A percentile compares a stretch with the other conserved stretches of the same genome.
Evolutionary conservation across 2,888 invertebrate genomes (phyloP).

Genomic region (Agrotis exclamationis): DNA sequence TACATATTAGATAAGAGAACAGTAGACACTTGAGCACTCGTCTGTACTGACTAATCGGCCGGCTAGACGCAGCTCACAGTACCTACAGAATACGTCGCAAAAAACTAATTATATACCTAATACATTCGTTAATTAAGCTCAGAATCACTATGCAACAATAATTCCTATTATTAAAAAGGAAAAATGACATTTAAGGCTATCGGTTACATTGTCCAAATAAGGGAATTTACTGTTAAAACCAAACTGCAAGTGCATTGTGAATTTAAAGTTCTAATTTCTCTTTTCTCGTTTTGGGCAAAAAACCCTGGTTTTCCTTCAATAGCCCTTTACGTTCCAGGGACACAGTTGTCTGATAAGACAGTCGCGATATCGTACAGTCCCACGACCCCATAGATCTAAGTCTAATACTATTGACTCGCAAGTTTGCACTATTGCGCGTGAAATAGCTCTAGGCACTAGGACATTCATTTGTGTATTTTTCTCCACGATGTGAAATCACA

Average conservation of each 20-base stretch:
- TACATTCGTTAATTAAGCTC: constrained; percentile 19
- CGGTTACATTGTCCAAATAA: not conserved
- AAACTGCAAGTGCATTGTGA: not conserved
- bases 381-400: not conserved
- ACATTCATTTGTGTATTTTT: too few relatives aligned
- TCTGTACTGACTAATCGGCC: constrained; percentile 39
- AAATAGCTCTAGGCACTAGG: constrained; percentile 11
- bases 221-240: not conserved
- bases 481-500: too few relatives aligned
- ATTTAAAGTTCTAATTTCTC: not conserved
- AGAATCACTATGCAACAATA: constrained; percentile 1
- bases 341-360: too few relatives aligned
- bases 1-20: constrained; percentile 9
- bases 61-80: constrained; percentile 45
- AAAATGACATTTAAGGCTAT: not conserved
- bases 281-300: too few relatives aligned
- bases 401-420: not conserved
- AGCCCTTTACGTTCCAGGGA: too few relatives aligned
- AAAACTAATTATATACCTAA: constrained; percentile 23
- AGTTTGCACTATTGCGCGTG: constrained; percentile 13
- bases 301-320: too few relatives aligned
- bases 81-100: constrained; percentile 46
- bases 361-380: too few relatives aligned
- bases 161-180: not conserved
- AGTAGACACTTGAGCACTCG: constrained; percentile 42